Evolutionary conservation across 2,113 vertebrate genomes (phyloP), one percentile per base, ranked within the genome.

Genomic region (Grammomys surdaster): DNA sequence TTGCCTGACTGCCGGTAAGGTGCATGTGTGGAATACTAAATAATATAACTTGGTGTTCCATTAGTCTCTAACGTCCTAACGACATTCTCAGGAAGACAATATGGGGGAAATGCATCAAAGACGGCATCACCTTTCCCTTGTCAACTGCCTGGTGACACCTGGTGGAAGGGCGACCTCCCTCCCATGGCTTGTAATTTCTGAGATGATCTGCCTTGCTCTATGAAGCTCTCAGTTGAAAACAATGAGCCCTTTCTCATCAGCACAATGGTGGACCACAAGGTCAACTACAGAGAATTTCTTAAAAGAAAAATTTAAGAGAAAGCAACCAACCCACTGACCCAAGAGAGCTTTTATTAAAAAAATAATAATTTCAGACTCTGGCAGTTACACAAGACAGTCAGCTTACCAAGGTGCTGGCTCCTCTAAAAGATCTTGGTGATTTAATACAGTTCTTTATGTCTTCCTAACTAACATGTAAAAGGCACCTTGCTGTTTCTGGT

Each of bases 1-100:
- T 72, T 76, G 94, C 43, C 70, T 65, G 92, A 58, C 94, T 97
- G 96, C 95, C 94, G 82, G 97, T 77, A 97, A 98, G 56, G 65
- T 33, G 56, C 82, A 65, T 93, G 97, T 82, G 56, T 40, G 82
- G 96, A 97, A 97, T 97, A 96, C 84, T 70, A 91, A 97, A 88
- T 31, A 63, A 95, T 46, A 43, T 28, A 54, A 60, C 81, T 36
- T 69, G 13, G 43, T 31, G 70, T 48, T 56, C 43, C 22, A 3
- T 82, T 82, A 92, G 36, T 95, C 94, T 56, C 63, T 51, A 89
- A 76, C 70, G 36, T 56, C 72, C 85, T 65, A 20, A 67, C 75
- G 33, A 56, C 20, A 5, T 78, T 88, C 85, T 89, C 20, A 3
- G 81, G 65, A 85, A 95, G 58, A 84, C 40, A 67, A 63, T 7